phyloP scores from a whole-genome alignment of 2,888 invertebrate genomes.

The Scaptomyza parva region DNA sequence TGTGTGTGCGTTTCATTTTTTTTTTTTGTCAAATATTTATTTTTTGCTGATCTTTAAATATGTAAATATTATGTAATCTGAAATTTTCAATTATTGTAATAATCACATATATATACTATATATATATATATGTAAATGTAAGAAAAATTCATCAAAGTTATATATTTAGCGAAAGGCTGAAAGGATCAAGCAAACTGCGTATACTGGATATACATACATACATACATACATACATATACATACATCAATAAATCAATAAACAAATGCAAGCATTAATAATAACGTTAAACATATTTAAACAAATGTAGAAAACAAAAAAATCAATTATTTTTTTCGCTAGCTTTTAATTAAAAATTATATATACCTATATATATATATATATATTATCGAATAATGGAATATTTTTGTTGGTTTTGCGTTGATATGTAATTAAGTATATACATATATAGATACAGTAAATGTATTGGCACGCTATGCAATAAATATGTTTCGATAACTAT shows the following conservation, averaged over 20 bases:
- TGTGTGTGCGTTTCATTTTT: background rate
- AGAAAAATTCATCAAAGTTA: conserved; percentile 7
- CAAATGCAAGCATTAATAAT: background rate
- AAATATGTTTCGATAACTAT: conserved; percentile 5
- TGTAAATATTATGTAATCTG: conserved; percentile 40
- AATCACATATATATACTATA: conserved; percentile 8
- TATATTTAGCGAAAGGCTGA: conserved; percentile 17
- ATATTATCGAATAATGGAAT: background rate
- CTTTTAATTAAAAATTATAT: conserved; percentile 1
- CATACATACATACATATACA: conserved; percentile 11
- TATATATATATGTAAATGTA: conserved; percentile 24
- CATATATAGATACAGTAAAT: background rate
- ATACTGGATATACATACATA: conserved; percentile 7
- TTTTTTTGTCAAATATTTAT: conserved; percentile 10
- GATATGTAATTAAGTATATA: conserved; percentile 8
- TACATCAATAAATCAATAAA: background rate
- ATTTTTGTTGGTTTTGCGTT: conserved; percentile 14
- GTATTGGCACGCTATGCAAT: conserved; percentile 14
- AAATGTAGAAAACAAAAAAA: conserved; percentile 9
- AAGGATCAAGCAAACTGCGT: background rate
- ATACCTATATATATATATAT: background rate
- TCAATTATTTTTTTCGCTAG: conserved; percentile 10
- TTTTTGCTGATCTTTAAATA: conserved; percentile 14
- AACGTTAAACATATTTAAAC: background rate
- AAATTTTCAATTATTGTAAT: conserved; percentile 27